phyloP scores from a whole-genome alignment of 2,888 invertebrate species.

The Herminia tarsipennalis region DNA sequence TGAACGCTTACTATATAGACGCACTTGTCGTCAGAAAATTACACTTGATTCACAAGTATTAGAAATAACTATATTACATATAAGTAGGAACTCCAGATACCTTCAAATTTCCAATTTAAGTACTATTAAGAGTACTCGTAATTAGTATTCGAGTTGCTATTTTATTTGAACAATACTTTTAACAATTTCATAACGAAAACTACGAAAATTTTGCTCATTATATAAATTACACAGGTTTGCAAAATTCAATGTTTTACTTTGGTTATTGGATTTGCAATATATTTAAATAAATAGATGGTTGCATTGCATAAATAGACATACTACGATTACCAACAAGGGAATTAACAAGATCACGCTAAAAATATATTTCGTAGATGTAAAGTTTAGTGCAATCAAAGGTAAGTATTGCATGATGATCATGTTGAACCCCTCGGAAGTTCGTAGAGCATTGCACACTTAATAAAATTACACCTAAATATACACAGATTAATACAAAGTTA shows the following conservation, averaged over 20 bases:
- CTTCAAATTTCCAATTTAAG: conserved; percentile 53
- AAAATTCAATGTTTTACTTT: conserved; percentile 10
- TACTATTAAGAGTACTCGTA: conserved; percentile 40
- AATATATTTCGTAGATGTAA: no score
- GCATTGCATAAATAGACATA: no score
- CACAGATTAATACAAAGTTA: no score
- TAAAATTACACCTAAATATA: no score
- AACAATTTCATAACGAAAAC: conserved; percentile 44
- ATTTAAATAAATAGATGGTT: no score
- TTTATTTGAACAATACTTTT: conserved; percentile 49
- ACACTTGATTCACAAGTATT: conserved; percentile 36
- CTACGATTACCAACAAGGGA: no score
- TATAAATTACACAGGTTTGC: conserved; percentile 15
- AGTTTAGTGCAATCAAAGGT: no score
- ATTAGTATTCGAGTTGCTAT: conserved; percentile 73
- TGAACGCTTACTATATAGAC: conserved; percentile 9
- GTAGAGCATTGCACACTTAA: no score
- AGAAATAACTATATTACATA: conserved; percentile 57
- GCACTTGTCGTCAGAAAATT: conserved; percentile 22
- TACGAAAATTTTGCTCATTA: conserved; percentile 37
- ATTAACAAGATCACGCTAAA: no score
- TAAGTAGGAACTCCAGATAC: conserved; percentile 80
- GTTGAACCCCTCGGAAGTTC: no score
- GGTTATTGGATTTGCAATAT: neutral
- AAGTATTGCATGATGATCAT: no score